phyloP scores from a whole-genome alignment of 2,888 invertebrate species.

The Dyspetes luteomarginatus region DNA sequence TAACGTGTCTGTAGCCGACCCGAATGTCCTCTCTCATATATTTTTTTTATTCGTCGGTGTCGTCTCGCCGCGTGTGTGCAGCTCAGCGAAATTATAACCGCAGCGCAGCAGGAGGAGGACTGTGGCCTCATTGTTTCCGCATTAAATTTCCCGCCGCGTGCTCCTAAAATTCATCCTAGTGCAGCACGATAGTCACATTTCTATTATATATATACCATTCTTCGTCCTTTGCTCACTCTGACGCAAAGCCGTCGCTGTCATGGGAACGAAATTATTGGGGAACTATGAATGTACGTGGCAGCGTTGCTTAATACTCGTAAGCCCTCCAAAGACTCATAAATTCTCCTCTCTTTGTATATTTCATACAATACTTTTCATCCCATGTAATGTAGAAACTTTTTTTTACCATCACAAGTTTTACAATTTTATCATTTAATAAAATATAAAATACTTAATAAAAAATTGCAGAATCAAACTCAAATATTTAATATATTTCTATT shows the following conservation, averaged over 20 bases:
- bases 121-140: constrained; percentile 53
- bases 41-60: not conserved
- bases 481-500: too few species aligned
- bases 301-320: not conserved
- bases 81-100: constrained; percentile 52
- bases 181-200: not conserved
- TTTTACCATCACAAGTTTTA: not conserved
- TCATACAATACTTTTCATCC: not conserved
- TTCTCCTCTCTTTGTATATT: not conserved
- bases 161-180: constrained; percentile 16
- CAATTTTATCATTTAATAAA: not conserved
- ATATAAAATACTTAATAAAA: too few species aligned
- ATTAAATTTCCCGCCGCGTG: constrained; percentile 45
- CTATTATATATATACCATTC: constrained; percentile 9
- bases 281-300: not conserved
- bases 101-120: not conserved
- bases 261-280: constrained; percentile 57
- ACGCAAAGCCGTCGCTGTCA: constrained; percentile 43
- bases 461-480: not conserved
- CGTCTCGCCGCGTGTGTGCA: constrained; percentile 39
- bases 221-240: constrained; percentile 33
- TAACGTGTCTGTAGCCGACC: constrained; percentile 24
- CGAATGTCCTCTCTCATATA: constrained; percentile 5
- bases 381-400: not conserved
- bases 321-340: not conserved